Evolutionary conservation across 2,113 vertebrate genomes (phyloP), one percentile per base, ranked within the genome.

Genomic region (Microtus oregoni): DNA sequence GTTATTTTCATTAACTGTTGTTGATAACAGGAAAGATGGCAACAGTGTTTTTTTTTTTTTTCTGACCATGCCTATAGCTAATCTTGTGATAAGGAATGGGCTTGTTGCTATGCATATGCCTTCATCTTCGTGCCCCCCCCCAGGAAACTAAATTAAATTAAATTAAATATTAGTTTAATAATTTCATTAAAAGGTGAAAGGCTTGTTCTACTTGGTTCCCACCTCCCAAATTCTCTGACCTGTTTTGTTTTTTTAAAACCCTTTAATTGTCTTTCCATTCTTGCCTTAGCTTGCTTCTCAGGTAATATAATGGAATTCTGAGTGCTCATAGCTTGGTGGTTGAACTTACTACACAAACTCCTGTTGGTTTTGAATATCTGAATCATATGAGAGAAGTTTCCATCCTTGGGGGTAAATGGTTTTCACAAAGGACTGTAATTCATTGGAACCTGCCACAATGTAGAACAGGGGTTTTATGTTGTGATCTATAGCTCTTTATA

Each of bases 161-260:
- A 44, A 44, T 44, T 44, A 44, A 44, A 44, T 47, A 85, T 58
- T 77, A 44, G 58, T 73, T 24, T 92, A 2, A 7, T 79, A 83
- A 63, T 79, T 90, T 85, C n/a, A 70, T 94, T 70, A 92, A 63
- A 93, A 68, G 79, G 65, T 85, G 14, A 90, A 10, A 22, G 67
- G 41, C 75, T 72, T 70, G 20, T 95, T 94, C 63, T 8, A 22
- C 41, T 70, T 86, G 61, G 61, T 75, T 86, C 72, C 28, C 3
- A 58, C 30, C 44, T 79, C 50, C 52, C 30, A 78, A 77, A 58
- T 92, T 90, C 50, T 79, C 58, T 19, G 28, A 81, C 68, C 50
- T 81, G 15, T 72, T 81, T 87, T 35, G 14, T 55, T 82, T 38
- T 55, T 55, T 55, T 15, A 17, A 20, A 81, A 58, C 35, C 12